These are phyloP conservation scores for Ptyas mucosa DNA, from an alignment of 2,113 vertebrate genomes.

Conservation along the genomic window DNA sequence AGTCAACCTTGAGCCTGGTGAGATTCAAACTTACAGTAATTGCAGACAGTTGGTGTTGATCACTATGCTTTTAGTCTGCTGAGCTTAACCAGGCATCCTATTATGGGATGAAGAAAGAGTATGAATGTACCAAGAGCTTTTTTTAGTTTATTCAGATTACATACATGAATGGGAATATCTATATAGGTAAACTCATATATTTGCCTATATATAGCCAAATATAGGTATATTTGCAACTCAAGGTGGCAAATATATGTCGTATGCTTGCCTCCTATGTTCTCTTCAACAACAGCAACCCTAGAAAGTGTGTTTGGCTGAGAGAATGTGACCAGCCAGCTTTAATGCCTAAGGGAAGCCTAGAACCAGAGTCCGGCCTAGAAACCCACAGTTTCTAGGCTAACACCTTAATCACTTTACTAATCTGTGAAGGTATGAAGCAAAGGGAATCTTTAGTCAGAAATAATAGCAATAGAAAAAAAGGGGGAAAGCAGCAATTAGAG, in stretches of 20 bases:
- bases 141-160: background rate
- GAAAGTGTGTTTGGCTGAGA: background rate
- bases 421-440: background rate
- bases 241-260: background rate
- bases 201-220: too few species aligned
- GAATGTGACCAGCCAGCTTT: background rate
- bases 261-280: too few species aligned
- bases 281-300: too few species aligned
- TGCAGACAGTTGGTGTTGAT: too few species aligned
- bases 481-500: too few species aligned
- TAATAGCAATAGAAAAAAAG: background rate
- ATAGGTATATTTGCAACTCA: background rate
- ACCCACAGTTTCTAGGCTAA: background rate
- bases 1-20: too few species aligned
- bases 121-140: background rate
- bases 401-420: background rate
- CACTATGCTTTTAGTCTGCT: too few species aligned
- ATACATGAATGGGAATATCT: background rate
- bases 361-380: background rate
- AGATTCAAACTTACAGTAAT: too few species aligned
- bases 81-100: too few species aligned
- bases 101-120: background rate
- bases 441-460: background rate
- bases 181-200: background rate
- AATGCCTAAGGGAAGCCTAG: background rate